Evolutionary conservation across 2,113 vertebrate species (phyloP).

Genomic region (Megaptera novaeangliae): DNA sequence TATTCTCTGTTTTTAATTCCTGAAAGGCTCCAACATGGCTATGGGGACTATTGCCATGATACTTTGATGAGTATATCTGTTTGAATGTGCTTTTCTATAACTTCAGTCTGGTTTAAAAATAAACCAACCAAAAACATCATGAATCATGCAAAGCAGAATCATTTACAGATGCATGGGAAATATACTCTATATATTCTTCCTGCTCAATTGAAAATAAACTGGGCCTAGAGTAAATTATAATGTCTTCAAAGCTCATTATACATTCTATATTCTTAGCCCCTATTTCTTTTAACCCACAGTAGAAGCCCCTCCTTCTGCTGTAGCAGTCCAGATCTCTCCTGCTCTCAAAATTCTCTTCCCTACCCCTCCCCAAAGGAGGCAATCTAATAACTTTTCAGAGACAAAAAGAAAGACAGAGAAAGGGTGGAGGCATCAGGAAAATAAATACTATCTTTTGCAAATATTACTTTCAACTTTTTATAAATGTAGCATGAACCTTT

Average conservation of each 20-base stretch:
- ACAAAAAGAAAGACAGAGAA: not conserved
- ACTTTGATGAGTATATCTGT: not conserved
- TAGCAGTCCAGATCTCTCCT: not conserved
- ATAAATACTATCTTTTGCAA: not conserved
- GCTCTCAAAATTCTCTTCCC: not conserved
- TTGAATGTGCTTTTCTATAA: slow-evolving; percentile 13
- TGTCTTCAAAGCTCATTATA: not conserved
- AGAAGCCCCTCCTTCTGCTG: not conserved
- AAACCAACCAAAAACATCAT: not conserved
- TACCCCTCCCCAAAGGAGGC: not conserved
- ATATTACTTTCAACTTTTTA: not conserved
- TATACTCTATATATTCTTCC: not conserved
- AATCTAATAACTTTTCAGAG: not conserved
- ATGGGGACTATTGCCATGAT: not conserved
- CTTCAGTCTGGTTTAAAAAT: slow-evolving; percentile 30
- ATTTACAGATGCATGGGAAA: not conserved
- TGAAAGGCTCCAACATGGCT: not conserved
- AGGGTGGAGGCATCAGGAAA: not conserved
- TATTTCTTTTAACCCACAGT: not conserved
- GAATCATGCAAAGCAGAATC: not conserved
- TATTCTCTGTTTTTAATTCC: not conserved
- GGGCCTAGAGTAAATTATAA: not conserved
- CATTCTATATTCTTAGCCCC: not conserved
- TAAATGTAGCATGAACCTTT: not conserved
- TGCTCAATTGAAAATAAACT: not conserved